Base-by-base conservation (phyloP, 2,888 invertebrate species). In the Phyllotreta striolata region DNA sequence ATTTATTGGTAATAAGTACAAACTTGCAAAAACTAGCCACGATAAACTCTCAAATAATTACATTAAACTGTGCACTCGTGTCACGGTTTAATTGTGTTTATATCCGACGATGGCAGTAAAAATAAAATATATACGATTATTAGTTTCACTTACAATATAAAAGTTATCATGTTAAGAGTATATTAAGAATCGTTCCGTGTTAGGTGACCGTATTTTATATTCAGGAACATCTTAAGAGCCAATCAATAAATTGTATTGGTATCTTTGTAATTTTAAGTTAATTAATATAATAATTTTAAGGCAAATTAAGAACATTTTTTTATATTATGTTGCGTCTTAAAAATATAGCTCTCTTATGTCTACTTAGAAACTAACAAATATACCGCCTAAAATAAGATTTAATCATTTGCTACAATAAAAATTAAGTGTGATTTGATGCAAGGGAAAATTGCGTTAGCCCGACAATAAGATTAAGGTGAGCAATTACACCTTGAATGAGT, bases 161-260 rank as follows among this genome's bases (percentile, higher is more conserved):
- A 35, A 47, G 40, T 13, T 57, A 39, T 39, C 57, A 57, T 57
- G 57, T 57, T 57, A 39, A 39, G 24, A 39, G 57, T 12, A 46
- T 57, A 57, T 57, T 47, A 57, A 57, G 38, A 47, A 57, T 40
- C 35, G 43, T 59, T 41, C 24, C 59, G 59, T 59, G 59, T 51
- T 59, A 59, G 59, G 51, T 59, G 41, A 43, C 51, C 41, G 43
- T 59, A 59, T 59, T 59, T 59, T 51, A 59, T 35, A 51, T 51
- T 35, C 14, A 35, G 43, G 52, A 51, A 43, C 34, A 59, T 59
- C 43, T 59, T 59, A 59, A 51, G 52, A 10, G 41, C 7, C 9
- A 41, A 59, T 57, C 47, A n/a, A 57, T 47, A 49, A 44, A 34
- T 44, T 47, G 5, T 55, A 41, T 35, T 24, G 24, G 24, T 24